Conservation (phyloP, 2,797 vertebrate genomes). For the Borostomias antarcticus region DNA sequence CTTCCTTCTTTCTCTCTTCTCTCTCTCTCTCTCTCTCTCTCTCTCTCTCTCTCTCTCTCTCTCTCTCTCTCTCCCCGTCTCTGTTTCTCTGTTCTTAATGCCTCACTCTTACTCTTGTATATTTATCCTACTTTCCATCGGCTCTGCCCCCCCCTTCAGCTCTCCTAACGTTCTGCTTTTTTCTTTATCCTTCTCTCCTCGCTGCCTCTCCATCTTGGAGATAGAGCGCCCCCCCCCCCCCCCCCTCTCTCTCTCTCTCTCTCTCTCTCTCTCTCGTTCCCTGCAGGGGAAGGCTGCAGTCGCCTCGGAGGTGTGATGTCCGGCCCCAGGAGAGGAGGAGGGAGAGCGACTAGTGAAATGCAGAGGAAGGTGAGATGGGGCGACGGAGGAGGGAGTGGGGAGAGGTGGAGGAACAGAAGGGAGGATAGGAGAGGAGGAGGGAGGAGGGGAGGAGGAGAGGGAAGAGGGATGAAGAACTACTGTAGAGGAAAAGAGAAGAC, state of each 20-base stretch:
- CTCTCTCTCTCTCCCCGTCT: too few species aligned
- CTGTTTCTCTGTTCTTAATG: too few species aligned
- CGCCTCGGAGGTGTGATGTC: constrained; percentile 13
- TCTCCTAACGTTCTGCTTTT: too few species aligned
- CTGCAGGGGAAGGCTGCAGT: constrained; percentile 7
- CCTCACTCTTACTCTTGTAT: too few species aligned
- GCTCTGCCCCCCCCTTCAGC: too few species aligned
- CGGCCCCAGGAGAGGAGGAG: not conserved
- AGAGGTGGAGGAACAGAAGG: constrained; percentile 13
- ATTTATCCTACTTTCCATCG: too few species aligned
- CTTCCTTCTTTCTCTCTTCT: too few species aligned
- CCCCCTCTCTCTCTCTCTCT: not conserved
- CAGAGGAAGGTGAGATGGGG: not conserved
- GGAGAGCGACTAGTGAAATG: not conserved
- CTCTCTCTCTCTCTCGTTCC: not conserved
- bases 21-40: too few species aligned
- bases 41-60: too few species aligned
- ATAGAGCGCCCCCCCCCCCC: not conserved
- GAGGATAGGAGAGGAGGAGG: constrained; percentile 2
- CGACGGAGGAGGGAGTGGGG: not conserved
- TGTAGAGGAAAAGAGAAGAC: too few species aligned
- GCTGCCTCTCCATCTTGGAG: too few species aligned
- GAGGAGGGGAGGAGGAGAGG: constrained; percentile 30
- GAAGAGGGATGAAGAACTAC: constrained; percentile 27
- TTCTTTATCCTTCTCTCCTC: too few species aligned